phyloP scores from a whole-genome alignment of 2,797 vertebrate genomes.

The Helicolenus hilgendorfi region DNA sequence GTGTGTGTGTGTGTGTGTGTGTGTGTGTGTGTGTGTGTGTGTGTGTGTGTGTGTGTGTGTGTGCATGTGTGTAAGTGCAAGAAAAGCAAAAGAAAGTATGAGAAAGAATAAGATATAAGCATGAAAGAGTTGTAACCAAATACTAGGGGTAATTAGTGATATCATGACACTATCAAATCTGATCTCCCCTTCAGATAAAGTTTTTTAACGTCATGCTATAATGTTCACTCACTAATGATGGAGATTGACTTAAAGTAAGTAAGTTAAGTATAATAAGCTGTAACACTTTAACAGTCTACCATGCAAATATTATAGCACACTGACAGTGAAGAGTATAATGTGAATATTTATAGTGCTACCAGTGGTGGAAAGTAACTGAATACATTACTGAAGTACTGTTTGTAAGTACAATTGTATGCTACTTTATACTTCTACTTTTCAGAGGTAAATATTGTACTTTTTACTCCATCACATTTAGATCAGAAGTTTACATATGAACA shows the following conservation, averaged over 20 bases:
- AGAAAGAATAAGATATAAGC: background rate
- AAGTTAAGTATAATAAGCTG: background rate
- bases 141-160: background rate
- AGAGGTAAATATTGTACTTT: background rate
- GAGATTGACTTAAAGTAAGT: background rate
- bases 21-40: background rate
- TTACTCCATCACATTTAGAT: background rate
- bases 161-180: background rate
- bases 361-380: background rate
- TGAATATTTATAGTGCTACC: background rate
- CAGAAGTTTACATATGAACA: background rate
- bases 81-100: slow-evolving; percentile 9
- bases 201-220: background rate
- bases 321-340: background rate
- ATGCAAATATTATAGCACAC: background rate
- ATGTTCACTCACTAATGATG: background rate
- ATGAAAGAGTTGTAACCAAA: background rate
- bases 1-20: background rate
- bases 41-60: background rate
- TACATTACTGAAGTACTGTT: background rate
- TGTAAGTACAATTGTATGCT: background rate
- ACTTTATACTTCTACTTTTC: background rate
- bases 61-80: background rate
- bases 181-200: background rate
- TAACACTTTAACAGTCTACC: background rate